Conservation (phyloP, 2,888 invertebrate genomes). For the Idaea biselata region DNA sequence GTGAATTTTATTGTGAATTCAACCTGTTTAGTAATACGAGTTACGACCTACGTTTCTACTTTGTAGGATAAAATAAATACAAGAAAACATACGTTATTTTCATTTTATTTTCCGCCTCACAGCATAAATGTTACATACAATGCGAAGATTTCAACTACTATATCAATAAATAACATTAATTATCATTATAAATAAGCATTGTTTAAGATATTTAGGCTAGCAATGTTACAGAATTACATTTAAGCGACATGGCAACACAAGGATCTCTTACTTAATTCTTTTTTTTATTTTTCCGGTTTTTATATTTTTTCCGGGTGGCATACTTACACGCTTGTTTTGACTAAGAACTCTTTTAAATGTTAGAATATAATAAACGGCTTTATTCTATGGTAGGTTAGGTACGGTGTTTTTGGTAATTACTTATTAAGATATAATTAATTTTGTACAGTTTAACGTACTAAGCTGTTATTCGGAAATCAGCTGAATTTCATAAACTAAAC, state of each 20-base stretch:
- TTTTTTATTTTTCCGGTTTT: not conserved
- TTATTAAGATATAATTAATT: too few species aligned
- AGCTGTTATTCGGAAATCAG: too few species aligned
- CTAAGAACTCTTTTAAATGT: not conserved
- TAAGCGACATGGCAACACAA: conserved; percentile 56
- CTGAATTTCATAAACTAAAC: too few species aligned
- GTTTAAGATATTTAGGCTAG: conserved; percentile 57
- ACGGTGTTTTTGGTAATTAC: too few species aligned
- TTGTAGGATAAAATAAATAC: conserved; percentile 21
- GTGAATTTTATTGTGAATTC: too few species aligned
- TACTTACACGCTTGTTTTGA: not conserved
- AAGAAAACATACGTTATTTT: conserved; percentile 32
- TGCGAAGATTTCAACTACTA: conserved; percentile 70
- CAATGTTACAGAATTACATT: conserved; percentile 63
- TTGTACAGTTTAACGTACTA: too few species aligned
- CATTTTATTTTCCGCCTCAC: conserved; percentile 53
- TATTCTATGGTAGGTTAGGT: not conserved
- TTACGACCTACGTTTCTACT: too few species aligned
- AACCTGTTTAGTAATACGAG: too few species aligned
- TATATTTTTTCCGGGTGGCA: conserved; percentile 3
- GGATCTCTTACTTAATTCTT: conserved; percentile 11
- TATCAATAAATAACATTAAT: conserved; percentile 77
- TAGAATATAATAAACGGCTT: not conserved
- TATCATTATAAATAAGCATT: conserved; percentile 67
- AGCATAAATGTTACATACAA: conserved; percentile 68